A percentile compares a stretch with the other conserved stretches of the same genome.
These are phyloP conservation scores for Alviniconcha strummeri DNA, from an alignment of 2,888 invertebrate species.

Conservation along the genomic window DNA sequence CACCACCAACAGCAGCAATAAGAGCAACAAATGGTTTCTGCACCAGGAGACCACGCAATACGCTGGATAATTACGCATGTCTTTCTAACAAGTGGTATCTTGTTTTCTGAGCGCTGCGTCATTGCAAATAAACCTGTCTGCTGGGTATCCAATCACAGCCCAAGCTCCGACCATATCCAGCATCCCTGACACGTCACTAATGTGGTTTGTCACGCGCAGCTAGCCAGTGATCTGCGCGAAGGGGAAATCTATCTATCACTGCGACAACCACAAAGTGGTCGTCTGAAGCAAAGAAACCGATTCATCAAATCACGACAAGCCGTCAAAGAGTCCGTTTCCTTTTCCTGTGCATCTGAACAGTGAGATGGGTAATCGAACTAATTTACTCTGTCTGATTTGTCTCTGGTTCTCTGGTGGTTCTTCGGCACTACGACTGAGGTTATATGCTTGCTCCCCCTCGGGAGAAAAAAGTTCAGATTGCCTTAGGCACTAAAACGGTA, in stretches of 20 bases:
- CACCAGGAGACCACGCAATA: no score
- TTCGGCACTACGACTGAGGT: no score
- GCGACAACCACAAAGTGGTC: constrained; percentile 29
- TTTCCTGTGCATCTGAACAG: not conserved
- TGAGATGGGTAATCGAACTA: not conserved
- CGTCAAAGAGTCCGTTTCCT: constrained; percentile 27
- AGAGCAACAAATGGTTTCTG: no score
- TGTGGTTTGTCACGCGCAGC: constrained; percentile 27
- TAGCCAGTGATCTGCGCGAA: constrained; percentile 9
- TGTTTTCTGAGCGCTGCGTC: not conserved
- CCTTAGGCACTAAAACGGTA: no score
- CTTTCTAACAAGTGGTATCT: not conserved
- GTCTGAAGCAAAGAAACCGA: constrained; percentile 24
- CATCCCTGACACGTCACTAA: constrained; percentile 27
- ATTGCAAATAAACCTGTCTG: constrained; percentile 16
- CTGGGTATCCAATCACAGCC: constrained; percentile 2
- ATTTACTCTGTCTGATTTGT: no score
- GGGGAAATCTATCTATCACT: constrained; percentile 18
- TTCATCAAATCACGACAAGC: constrained; percentile 30
- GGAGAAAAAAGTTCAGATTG: no score
- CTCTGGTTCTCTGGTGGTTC: no score
- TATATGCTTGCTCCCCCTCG: no score
- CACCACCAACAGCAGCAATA: no score
- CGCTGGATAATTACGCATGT: no score
- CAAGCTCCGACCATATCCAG: not conserved